These are phyloP conservation scores for Punctoribates punctum DNA, from an alignment of 2,888 invertebrate genomes.

Conservation along the genomic window DNA sequence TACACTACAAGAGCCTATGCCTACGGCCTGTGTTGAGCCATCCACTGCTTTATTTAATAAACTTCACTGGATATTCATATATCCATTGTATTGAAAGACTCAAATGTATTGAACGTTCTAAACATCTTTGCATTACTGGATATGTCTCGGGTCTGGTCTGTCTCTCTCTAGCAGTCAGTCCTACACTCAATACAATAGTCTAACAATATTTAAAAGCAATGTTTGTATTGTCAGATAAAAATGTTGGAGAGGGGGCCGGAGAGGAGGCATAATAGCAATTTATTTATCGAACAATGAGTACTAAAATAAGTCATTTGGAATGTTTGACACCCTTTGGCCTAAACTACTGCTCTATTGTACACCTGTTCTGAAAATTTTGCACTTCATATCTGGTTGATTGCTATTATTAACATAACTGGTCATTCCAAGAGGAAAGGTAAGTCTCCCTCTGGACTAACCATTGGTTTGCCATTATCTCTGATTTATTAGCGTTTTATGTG, in stretches of 20 bases:
- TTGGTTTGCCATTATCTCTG: no score
- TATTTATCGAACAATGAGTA: constrained; percentile 27
- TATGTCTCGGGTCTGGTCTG: not conserved
- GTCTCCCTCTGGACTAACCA: no score
- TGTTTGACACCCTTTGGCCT: constrained; percentile 2
- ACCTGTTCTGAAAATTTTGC: constrained; percentile 12
- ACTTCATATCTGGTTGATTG: not conserved
- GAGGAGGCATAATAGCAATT: not conserved
- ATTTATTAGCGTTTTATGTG: not conserved
- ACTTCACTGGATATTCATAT: constrained; percentile 14
- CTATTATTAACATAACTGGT: no score
- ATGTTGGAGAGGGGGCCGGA: not conserved
- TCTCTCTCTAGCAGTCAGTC: not conserved
- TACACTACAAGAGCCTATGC: not conserved
- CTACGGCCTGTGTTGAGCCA: not conserved
- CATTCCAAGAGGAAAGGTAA: no score
- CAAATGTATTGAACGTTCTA: not conserved
- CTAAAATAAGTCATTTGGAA: constrained; percentile 30
- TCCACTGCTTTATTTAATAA: constrained; percentile 6
- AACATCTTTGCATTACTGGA: not conserved
- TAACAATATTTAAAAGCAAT: not conserved
- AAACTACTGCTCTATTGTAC: not conserved
- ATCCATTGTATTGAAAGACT: not conserved
- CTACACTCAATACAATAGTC: not conserved
- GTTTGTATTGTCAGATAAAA: constrained; percentile 19